Evolutionary conservation across 1,140 invertebrate genomes (phyloP).

Genomic region (Zaprionus africanus): DNA sequence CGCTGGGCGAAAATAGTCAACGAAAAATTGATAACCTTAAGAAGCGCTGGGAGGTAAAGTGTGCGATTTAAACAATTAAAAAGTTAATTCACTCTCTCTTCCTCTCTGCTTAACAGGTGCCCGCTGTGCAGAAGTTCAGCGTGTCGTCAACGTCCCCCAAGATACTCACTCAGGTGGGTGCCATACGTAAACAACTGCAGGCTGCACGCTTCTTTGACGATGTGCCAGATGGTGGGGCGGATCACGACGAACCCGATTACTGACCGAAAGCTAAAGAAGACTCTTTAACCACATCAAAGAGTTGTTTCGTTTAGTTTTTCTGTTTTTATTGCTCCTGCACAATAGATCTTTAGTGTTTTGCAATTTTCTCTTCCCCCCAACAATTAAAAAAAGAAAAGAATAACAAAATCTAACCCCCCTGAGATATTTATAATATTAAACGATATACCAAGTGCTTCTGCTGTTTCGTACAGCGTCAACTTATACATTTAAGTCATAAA

Average conservation of each 20-base stretch:
- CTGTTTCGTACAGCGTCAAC: slow-evolving; percentile 51
- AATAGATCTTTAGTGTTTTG: slow-evolving; percentile 26
- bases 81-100: neutral
- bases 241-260: slow-evolving; percentile 53
- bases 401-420: slow-evolving; percentile 17
- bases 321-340: slow-evolving; percentile 23
- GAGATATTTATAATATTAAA: slow-evolving; percentile 40
- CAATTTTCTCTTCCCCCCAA: slow-evolving; percentile 23
- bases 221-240: slow-evolving; percentile 15
- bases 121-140: slow-evolving; percentile 76
- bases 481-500: slow-evolving; percentile 60
- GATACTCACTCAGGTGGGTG: slow-evolving; percentile 78
- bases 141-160: slow-evolving; percentile 69
- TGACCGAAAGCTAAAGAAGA: slow-evolving; percentile 42
- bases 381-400: neutral
- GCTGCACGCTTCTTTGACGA: slow-evolving; percentile 70
- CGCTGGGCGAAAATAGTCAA: slow-evolving; percentile 30
- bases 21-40: slow-evolving; percentile 68
- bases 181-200: slow-evolving; percentile 79
- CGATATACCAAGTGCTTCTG: slow-evolving; percentile 68
- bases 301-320: slow-evolving; percentile 33
- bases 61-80: neutral
- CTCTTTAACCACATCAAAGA: slow-evolving; percentile 33
- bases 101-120: slow-evolving; percentile 53
- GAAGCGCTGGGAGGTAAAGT: slow-evolving; percentile 74